A percentile compares a stretch with the other conserved stretches of the same genome.
Conservation (phyloP, 2,888 invertebrate species). For the Cheilosia urbana region DNA sequence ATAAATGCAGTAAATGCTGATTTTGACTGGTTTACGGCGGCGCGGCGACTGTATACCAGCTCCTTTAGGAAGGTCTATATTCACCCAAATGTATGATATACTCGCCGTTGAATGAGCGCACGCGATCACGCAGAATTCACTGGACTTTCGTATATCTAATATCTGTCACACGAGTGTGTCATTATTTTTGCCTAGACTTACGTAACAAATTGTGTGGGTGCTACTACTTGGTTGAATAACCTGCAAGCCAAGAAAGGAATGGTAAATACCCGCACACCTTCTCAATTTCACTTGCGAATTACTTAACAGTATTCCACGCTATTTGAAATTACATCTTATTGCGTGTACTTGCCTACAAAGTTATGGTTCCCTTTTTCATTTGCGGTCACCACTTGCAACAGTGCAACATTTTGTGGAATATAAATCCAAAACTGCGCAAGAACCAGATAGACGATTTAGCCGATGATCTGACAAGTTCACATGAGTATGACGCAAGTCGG, state of each 20-base stretch:
- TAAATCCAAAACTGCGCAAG: conserved; percentile 12
- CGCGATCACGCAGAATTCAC: conserved; percentile 54
- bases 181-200: conserved; percentile 48
- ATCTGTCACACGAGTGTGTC: conserved; percentile 51
- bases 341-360: not conserved
- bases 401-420: conserved; percentile 2
- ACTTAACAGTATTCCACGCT: not conserved
- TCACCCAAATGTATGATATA: not conserved
- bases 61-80: conserved; percentile 42
- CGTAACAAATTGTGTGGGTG: conserved; percentile 44
- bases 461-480: conserved; percentile 49
- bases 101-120: conserved; percentile 32
- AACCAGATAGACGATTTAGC: conserved; percentile 19
- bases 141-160: conserved; percentile 32
- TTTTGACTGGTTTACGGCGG: conserved; percentile 36
- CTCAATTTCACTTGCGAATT: conserved; percentile 13
- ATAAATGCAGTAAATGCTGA: not conserved
- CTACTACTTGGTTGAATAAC: conserved; percentile 21
- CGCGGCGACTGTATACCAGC: conserved; percentile 11
- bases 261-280: conserved; percentile 13
- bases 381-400: conserved; percentile 37
- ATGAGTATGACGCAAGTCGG: conserved; percentile 45
- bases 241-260: conserved; percentile 11
- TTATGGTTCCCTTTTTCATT: conserved; percentile 12
- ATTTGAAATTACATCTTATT: not conserved